Base-by-base conservation (phyloP, 1,140 invertebrate genomes). In the Lutraria rhynchaena region DNA sequence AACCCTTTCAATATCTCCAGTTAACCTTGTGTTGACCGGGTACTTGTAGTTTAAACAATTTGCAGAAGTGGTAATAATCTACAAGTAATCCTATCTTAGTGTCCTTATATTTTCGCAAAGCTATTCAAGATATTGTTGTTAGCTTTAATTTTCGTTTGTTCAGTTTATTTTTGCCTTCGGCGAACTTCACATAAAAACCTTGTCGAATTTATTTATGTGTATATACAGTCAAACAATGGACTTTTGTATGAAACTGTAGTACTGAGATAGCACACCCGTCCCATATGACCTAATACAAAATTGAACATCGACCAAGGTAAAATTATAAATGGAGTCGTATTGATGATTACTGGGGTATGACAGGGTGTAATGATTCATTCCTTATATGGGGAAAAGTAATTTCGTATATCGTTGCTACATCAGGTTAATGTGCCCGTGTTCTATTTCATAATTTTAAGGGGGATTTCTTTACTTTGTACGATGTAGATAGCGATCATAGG, bases 101-200 rank as follows among this genome's bases (percentile, higher is more conserved):
- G 57, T 51, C 71, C 44, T 24, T 15, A 49, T 46, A 15, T 75
- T 75, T 61, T 58, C 55, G 61, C 55, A n/a, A 22, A 19, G 15
- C 22, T 75, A 58, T 44, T 24, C 41, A 75, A 75, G 61, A 7
- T 29, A 75, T 61, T 49, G 55, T 75, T 46, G 71, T 31, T 61
- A 60, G 22, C 31, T 58, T 58, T 60, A 31, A 55, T 75, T 58
- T 75, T n/a, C 9, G 22, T 22, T 15, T 29, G 53, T 75, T 75
- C 41, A 75, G 61, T 75, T 75, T 75, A 61, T 44, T 75, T 75
- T 60, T 33, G 55, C 71, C 44, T 61, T 15, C n/a, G 37, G 71
- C 71, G 41, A 58, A 27, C 24, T 51, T 60, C 22, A 55, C 35
- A n/a, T 27, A n/a, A 75, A 55, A 31, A 15, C 9, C 35, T 22